These are phyloP conservation scores for Symphodus melops DNA, from an alignment of 2,113 vertebrate species.

Conservation along the genomic window DNA sequence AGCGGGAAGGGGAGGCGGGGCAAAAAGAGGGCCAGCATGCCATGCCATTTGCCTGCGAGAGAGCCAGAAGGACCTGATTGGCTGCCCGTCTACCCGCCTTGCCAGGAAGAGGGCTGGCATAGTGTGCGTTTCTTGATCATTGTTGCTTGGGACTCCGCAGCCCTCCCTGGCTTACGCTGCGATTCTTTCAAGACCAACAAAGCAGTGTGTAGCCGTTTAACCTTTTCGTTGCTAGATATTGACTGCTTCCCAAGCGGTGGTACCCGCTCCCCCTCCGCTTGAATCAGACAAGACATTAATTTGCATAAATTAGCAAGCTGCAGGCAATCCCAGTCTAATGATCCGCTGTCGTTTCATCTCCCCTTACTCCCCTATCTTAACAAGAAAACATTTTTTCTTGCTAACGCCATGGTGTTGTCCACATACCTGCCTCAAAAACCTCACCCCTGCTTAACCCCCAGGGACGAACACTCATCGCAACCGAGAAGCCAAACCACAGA, in stretches of 20 bases:
- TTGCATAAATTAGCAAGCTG: constrained; percentile 82
- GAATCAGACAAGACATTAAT: constrained; percentile 76
- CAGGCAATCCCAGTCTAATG: constrained; percentile 76
- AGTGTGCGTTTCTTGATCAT: constrained; percentile 59
- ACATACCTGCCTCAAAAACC: constrained; percentile 26
- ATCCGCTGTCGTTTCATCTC: constrained; percentile 61
- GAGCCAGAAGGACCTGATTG: constrained; percentile 77
- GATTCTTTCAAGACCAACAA: constrained; percentile 71
- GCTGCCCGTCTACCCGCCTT: constrained; percentile 71
- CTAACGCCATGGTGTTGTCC: constrained; percentile 17
- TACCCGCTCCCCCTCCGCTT: constrained; percentile 47
- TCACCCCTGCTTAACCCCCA: constrained; percentile 20
- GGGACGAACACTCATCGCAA: background rate
- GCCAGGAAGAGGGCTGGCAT: constrained; percentile 76
- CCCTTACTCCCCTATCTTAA: constrained; percentile 21
- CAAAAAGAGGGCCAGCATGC: constrained; percentile 67
- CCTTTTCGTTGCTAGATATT: constrained; percentile 55
- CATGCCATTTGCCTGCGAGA: constrained; percentile 76
- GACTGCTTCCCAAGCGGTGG: constrained; percentile 69
- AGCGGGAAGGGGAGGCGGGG: constrained; percentile 65
- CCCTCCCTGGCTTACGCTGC: constrained; percentile 52
- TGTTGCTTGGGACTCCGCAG: constrained; percentile 54
- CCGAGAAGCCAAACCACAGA: background rate
- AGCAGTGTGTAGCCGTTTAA: constrained; percentile 52
- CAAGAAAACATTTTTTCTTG: constrained; percentile 20